Evolutionary conservation across 2,797 vertebrate species (phyloP), one percentile per base, ranked within the genome.

Genomic region (Botia kubotai): DNA sequence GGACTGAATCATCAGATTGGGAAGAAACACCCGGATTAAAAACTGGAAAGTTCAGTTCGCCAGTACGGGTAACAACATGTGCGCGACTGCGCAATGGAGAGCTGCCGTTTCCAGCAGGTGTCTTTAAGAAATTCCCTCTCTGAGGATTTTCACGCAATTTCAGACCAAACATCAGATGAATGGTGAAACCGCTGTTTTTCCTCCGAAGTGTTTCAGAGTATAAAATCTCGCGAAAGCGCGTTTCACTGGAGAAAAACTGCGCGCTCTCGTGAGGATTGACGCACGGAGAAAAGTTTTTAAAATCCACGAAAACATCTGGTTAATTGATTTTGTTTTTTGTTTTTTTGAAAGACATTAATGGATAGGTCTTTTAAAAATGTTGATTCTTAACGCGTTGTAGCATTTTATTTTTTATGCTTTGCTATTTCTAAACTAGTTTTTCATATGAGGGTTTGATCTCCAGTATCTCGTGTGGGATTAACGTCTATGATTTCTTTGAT

Each of bases 21-120:
- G 33, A 79, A 55, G 48, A 79, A 72, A 79, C 69, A 79, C 71
- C 70, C 63, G 63, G 75, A 79, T 79, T 79, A 79, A 69, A 60
- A 82, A 82, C 81, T 58, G 70, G 81, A 74, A 82, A 53, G 70
- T 58, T 82, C 63, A 78, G 76, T 67, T 55, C 2, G 10, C 12
- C 3, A 19, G 52, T 71, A 72, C 57, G 48, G 57, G 75, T 36
- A 72, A 11, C 1, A 14, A 69, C 58, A 57, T 73, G 81, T 36
- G 67, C 21, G 19, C 36, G 77, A 16, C 46, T 53, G 77, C 82
- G 72, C 46, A 78, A 72, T 43, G 50, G 53, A 48, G 36, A 53
- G 46, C 52, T 52, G 72, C 10, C 12, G 17, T 55, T 7, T 65
- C 52, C 12, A 76, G 69, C 78, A 84, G 82, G 82, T 84, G 82